Percentiles rank a stretch among this genome's conserved stretches.
Conservation (phyloP, 2,797 vertebrate species). For the Ctenosaura bakeri region DNA sequence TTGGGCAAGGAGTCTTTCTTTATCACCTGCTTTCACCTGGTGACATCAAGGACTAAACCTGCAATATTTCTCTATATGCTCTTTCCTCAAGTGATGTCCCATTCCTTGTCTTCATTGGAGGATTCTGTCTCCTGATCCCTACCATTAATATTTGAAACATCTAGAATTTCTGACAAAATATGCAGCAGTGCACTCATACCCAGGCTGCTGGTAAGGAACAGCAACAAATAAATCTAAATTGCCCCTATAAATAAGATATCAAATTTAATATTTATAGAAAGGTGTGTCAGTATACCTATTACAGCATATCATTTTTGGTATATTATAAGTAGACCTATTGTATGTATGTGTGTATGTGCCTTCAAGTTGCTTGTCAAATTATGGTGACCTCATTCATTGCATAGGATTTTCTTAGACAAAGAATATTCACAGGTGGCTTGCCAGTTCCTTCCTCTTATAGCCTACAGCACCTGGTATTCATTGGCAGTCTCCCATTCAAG, state of each 20-base stretch:
- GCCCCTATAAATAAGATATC: background rate
- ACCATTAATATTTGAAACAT: background rate
- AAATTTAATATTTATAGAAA: background rate
- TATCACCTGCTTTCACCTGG: background rate
- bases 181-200: rapidly evolving
- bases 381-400: too few relatives aligned
- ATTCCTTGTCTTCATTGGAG: background rate
- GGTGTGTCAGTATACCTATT: background rate
- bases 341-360: too few relatives aligned
- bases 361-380: too few relatives aligned
- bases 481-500: too few relatives aligned
- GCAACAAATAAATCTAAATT: background rate
- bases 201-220: background rate
- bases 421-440: too few relatives aligned
- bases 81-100: background rate
- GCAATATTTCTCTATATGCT: background rate
- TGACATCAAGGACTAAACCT: background rate
- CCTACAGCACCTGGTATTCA: too few relatives aligned
- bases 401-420: too few relatives aligned
- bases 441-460: too few relatives aligned
- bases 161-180: background rate
- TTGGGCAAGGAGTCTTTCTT: background rate
- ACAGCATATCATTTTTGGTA: background rate
- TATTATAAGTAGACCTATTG: too few relatives aligned
- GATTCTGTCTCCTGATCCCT: background rate